These are phyloP conservation scores for Ctenochaetus hawaiiensis DNA, from an alignment of 2,797 vertebrate genomes.

Conservation along the genomic window DNA sequence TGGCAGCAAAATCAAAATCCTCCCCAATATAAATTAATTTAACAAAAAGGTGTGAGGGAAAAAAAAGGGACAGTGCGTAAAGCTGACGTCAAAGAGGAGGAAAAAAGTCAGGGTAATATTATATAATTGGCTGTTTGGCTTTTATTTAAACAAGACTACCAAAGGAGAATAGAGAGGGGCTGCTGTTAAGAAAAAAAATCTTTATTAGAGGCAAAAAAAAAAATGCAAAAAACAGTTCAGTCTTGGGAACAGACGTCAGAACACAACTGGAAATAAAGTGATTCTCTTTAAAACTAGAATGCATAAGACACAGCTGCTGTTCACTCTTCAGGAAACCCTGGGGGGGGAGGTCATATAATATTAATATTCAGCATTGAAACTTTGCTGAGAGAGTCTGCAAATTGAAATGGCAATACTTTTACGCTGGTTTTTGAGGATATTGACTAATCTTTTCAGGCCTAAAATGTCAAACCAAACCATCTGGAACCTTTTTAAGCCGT, in stretches of 20 bases:
- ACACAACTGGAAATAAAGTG: conserved; percentile 23
- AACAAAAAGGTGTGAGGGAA: not conserved
- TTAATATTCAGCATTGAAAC: not conserved
- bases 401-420: not conserved
- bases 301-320: conserved; percentile 5
- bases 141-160: conserved; percentile 52
- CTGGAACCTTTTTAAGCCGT: not conserved
- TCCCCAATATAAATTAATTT: conserved; percentile 39
- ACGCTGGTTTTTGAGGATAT: not conserved
- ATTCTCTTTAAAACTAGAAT: conserved; percentile 32
- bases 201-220: conserved; percentile 30
- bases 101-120: conserved; percentile 3
- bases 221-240: conserved; percentile 32
- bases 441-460: not conserved
- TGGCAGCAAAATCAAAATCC: conserved; percentile 63
- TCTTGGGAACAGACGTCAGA: conserved; percentile 12
- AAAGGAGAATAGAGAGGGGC: not conserved
- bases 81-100: conserved; percentile 38
- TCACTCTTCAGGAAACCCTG: not conserved
- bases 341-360: no score
- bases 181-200: conserved; percentile 19
- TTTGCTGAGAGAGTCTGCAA: not conserved
- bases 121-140: conserved; percentile 26
- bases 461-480: conserved; percentile 13
- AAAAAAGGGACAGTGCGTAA: conserved; percentile 10